These are phyloP conservation scores for Melieria omissa DNA, from an alignment of 2,888 invertebrate genomes.

Conservation along the genomic window DNA sequence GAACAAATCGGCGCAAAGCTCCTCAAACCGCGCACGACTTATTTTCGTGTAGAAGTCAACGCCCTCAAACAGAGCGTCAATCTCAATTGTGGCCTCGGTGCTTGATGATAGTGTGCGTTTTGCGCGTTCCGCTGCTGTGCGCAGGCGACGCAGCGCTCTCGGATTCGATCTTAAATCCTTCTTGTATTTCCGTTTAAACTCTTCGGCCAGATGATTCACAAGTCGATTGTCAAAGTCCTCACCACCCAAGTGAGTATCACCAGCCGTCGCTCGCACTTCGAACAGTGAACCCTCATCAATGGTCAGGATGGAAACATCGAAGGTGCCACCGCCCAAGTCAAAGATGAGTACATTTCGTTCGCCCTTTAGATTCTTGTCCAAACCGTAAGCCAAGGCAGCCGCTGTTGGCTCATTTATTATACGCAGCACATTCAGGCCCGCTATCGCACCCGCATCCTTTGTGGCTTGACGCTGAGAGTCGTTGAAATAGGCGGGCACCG, in stretches of 20 bases:
- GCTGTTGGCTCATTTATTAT: conserved; percentile 94
- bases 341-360: conserved; percentile 83
- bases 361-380: conserved; percentile 83
- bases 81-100: conserved; percentile 80
- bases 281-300: conserved; percentile 90
- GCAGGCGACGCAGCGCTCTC: conserved; percentile 74
- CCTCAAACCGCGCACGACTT: conserved; percentile 80
- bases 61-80: conserved; percentile 79
- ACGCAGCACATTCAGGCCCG: conserved; percentile 88
- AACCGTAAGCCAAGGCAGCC: conserved; percentile 91
- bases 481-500: conserved; percentile 91
- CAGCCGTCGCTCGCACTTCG: conserved; percentile 92
- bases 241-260: conserved; percentile 92
- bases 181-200: conserved; percentile 82
- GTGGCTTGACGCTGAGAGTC: conserved; percentile 91
- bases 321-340: conserved; percentile 81
- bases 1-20: conserved; percentile 78
- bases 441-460: conserved; percentile 92
- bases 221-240: conserved; percentile 90
- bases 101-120: conserved; percentile 82
- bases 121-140: conserved; percentile 81
- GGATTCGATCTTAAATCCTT: conserved; percentile 75
- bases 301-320: conserved; percentile 93
- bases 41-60: conserved; percentile 78
- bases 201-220: conserved; percentile 86